Conservation (phyloP, 2,888 invertebrate genomes). For the Polydrusus pterygomalis region DNA sequence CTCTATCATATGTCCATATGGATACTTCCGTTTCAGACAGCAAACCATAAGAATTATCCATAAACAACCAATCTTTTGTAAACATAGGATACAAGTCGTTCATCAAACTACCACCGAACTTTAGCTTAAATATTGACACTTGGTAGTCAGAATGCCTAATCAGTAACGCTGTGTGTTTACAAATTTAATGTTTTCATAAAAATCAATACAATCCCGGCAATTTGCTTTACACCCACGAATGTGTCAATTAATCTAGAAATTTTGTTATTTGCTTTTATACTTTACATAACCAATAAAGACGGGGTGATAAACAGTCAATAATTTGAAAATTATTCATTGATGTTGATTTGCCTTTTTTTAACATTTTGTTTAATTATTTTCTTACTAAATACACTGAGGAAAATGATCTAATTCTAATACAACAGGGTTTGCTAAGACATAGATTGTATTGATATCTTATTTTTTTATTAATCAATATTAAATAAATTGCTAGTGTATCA, state of each 20-base stretch:
- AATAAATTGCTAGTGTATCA: too few species aligned
- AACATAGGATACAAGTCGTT: conserved; percentile 49
- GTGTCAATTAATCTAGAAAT: conserved; percentile 28
- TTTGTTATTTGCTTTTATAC: conserved; percentile 40
- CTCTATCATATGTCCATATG: background rate
- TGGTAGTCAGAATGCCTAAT: conserved; percentile 60
- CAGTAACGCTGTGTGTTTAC: conserved; percentile 58
- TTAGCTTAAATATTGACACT: conserved; percentile 60
- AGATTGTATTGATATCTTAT: too few species aligned
- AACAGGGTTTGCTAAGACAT: too few species aligned
- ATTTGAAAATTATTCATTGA: conserved; percentile 8
- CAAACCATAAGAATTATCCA: conserved; percentile 30
- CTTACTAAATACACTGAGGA: too few species aligned
- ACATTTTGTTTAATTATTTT: too few species aligned
- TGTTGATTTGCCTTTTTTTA: conserved; percentile 1
- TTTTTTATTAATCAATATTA: too few species aligned
- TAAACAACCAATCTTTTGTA: conserved; percentile 48
- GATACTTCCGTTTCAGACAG: conserved; percentile 9
- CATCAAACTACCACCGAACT: conserved; percentile 47
- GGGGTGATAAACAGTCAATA: conserved; percentile 28
- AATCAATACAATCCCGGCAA: conserved; percentile 46
- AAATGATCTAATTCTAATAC: too few species aligned
- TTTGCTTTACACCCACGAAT: conserved; percentile 46
- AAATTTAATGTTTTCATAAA: conserved; percentile 49
- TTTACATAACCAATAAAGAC: conserved; percentile 23